Evolutionary conservation across 2,797 vertebrate genomes (phyloP).

Genomic region (Cephalopachus bancanus): DNA sequence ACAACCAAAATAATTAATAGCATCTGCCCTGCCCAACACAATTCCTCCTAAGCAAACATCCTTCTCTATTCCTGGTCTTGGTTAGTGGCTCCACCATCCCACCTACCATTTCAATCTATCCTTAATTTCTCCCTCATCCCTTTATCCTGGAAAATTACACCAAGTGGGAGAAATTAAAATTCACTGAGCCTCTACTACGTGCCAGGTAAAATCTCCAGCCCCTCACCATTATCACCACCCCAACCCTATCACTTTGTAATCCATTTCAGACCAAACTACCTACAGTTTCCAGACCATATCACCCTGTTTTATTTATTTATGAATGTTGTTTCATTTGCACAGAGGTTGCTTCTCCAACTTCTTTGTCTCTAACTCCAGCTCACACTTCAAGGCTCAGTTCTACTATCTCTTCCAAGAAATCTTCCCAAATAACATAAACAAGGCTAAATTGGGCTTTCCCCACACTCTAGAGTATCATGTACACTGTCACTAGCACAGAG

Average conservation of each 20-base stretch:
- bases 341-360: neutral
- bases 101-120: neutral
- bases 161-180: neutral
- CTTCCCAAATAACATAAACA: neutral
- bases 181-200: neutral
- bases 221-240: neutral
- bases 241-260: neutral
- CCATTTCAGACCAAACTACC: slow-evolving; percentile 9
- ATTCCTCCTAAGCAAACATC: neutral
- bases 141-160: slow-evolving; percentile 12
- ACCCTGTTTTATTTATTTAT: neutral
- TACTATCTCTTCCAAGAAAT: neutral
- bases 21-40: neutral
- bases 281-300: neutral
- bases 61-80: neutral
- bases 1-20: neutral
- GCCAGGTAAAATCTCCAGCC: neutral
- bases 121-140: neutral
- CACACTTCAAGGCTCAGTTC: neutral
- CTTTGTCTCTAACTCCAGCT: slow-evolving; percentile 1
- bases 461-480: neutral
- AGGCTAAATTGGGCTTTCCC: neutral
- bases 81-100: neutral
- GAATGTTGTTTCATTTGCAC: neutral
- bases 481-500: neutral